These are phyloP conservation scores for Circaetus cinerascens DNA, from an alignment of 2,113 vertebrate species.

Conservation along the genomic window DNA sequence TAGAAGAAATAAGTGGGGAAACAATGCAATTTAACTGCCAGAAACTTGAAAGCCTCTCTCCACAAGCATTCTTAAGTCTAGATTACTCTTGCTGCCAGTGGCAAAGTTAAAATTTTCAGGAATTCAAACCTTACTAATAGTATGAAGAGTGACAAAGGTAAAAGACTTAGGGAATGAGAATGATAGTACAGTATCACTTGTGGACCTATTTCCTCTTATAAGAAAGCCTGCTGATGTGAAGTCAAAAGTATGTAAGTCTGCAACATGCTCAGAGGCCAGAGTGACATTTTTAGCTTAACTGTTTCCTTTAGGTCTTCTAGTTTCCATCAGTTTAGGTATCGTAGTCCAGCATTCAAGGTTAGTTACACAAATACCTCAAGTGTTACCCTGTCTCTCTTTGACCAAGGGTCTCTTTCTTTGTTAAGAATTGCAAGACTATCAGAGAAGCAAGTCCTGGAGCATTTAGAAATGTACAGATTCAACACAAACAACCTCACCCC, in stretches of 20 bases:
- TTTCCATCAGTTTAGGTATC: neutral
- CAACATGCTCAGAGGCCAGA: neutral
- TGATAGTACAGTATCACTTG: neutral
- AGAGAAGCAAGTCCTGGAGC: neutral
- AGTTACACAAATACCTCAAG: neutral
- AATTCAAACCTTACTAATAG: neutral
- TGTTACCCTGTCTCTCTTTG: neutral
- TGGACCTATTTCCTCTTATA: neutral
- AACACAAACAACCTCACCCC: neutral
- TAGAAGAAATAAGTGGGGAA: neutral
- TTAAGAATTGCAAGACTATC: neutral
- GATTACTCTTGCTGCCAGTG: neutral
- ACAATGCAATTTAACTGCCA: neutral
- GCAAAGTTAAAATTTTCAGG: neutral
- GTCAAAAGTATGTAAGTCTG: neutral
- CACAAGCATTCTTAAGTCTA: neutral
- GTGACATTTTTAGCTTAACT: neutral
- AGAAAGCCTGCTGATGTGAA: neutral
- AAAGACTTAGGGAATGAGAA: neutral
- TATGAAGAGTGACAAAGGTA: neutral
- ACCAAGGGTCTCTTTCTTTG: neutral
- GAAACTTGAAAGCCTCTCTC: neutral
- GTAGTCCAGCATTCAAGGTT: neutral
- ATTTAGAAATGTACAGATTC: neutral
- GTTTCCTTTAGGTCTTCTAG: neutral